A percentile compares a stretch with the other conserved stretches of the same genome.
These are phyloP conservation scores for Takifugu bimaculatus DNA, from an alignment of 2,113 vertebrate species.

Conservation along the genomic window DNA sequence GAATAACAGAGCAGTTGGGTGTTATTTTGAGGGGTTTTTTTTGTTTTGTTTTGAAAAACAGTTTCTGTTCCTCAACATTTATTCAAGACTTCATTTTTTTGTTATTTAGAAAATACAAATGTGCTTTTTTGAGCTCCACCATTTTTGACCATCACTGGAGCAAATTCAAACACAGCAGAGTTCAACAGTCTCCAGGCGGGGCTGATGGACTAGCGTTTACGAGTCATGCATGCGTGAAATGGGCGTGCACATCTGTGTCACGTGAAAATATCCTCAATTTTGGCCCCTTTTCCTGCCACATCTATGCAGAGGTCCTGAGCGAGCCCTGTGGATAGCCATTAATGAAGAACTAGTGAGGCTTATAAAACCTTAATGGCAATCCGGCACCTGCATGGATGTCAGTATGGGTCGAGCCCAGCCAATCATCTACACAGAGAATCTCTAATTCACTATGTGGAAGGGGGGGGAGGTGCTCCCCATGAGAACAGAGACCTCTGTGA, in stretches of 20 bases:
- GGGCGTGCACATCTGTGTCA: conserved; percentile 12
- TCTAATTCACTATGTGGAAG: conserved; percentile 36
- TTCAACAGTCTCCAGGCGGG: neutral
- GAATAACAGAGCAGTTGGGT: conserved; percentile 29
- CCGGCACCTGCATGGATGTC: conserved; percentile 59
- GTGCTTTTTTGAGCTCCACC: too few species aligned
- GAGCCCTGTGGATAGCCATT: conserved; percentile 63
- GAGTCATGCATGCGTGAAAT: conserved; percentile 20
- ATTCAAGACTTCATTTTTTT: too few species aligned
- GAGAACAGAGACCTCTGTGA: conserved; percentile 33
- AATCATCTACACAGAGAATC: conserved; percentile 62
- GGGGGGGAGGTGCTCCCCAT: conserved; percentile 10
- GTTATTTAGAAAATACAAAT: conserved; percentile 9
- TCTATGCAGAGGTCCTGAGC: conserved; percentile 52
- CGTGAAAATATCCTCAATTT: conserved; percentile 37
- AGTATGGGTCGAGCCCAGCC: conserved; percentile 47
- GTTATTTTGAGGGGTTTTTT: conserved; percentile 12
- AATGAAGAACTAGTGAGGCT: conserved; percentile 66
- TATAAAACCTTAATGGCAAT: conserved; percentile 72
- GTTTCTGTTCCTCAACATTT: too few species aligned
- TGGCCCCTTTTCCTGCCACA: conserved; percentile 23
- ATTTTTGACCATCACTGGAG: too few species aligned
- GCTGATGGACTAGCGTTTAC: neutral
- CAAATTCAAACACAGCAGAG: neutral
- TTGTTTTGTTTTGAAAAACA: too few species aligned